Evolutionary conservation across 2,797 vertebrate genomes (phyloP), one percentile per base, ranked within the genome.

Genomic region (Epinephelus awoara): DNA sequence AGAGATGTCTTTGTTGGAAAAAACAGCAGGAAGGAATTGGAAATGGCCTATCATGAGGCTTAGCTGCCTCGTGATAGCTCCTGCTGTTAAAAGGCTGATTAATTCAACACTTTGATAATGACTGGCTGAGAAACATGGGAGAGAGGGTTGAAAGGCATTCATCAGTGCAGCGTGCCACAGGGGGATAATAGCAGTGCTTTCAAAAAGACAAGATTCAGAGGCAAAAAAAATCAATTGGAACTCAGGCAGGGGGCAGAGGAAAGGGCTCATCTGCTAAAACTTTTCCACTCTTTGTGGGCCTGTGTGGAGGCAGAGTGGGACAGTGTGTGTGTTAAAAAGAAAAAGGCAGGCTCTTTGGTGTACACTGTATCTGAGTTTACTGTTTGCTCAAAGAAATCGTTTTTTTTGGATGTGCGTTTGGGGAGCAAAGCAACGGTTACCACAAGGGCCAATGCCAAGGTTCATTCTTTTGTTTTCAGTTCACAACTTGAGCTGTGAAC

Each of bases 21-120:
- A 74, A 84, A 62, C 80, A 85, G 83, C 73, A 65, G 72, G 80
- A 76, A 62, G 66, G 71, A 87, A 69, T 66, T 88, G 83, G 75
- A 90, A 91, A 92, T 90, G 21, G 59, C 19, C 59, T 66, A 66
- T 79, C 75, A 75, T 62, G 73, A 91, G 76, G 85, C 89, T 88
- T 84, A 79, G 86, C 86, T 84, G 77, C 83, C 70, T 79, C 77
- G 40, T 80, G 83, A 86, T 85, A 75, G 81, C 84, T 87, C 91
- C 89, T 88, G 91, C 89, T 91, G 92, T 83, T 91, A 85, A 89
- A 87, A 91, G 83, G 82, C 81, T 92, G 89, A 93, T 93, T 93
- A 91, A 94, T 93, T 93, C 89, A 91, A 84, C 86, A 88, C 84
- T 90, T 81, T 89, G 89, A 90, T 91, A 92, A 92, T 90, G 88